phyloP scores from a whole-genome alignment of 2,113 vertebrate species.

The Fukomys damarensis region DNA sequence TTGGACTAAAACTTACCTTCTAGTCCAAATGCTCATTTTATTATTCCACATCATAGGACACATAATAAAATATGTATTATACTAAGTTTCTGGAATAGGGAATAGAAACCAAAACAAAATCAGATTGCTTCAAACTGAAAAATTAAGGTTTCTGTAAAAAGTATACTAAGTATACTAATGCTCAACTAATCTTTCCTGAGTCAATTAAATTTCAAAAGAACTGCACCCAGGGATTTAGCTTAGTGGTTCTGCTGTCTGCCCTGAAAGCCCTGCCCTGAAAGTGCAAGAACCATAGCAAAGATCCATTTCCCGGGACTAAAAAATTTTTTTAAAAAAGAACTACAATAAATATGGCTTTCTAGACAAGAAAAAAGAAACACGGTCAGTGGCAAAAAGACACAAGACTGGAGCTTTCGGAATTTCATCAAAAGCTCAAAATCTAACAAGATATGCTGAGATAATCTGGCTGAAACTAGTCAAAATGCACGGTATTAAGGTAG shows the following conservation, averaged over 20 bases:
- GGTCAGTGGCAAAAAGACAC: neutral
- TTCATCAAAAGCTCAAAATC: constrained; percentile 16
- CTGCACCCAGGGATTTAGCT: too few species aligned
- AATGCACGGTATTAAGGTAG: neutral
- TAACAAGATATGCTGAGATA: neutral
- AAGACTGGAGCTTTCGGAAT: neutral
- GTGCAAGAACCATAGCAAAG: too few species aligned
- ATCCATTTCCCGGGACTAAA: too few species aligned
- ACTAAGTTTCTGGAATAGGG: constrained; percentile 28
- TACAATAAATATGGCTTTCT: neutral
- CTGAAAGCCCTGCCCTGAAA: too few species aligned
- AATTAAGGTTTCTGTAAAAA: constrained; percentile 12
- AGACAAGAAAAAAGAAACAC: neutral
- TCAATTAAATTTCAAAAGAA: neutral
- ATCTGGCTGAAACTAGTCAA: neutral
- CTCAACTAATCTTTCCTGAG: neutral
- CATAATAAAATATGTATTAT: constrained; percentile 12
- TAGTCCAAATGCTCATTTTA: constrained; percentile 47
- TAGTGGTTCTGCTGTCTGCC: too few species aligned
- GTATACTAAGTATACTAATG: neutral
- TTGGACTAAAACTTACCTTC: constrained; percentile 48
- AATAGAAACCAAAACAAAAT: constrained; percentile 34
- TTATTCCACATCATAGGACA: neutral
- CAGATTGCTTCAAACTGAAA: constrained; percentile 31
- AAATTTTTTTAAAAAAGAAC: too few species aligned